A percentile compares a stretch with the other conserved stretches of the same genome.
Evolutionary conservation across 1,140 invertebrate species (phyloP).

Genomic region (Prorops nasuta): DNA sequence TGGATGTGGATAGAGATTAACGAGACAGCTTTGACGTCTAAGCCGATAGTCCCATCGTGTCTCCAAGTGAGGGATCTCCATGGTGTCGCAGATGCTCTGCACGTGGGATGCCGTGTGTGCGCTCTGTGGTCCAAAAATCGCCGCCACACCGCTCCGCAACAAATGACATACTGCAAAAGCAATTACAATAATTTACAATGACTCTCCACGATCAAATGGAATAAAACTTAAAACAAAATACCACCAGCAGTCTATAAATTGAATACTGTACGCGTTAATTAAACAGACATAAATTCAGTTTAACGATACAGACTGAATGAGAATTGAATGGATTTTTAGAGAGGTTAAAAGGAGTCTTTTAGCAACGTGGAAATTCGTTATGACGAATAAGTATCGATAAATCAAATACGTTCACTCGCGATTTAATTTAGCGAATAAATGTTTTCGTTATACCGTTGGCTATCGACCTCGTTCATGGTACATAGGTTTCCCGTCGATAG

Average conservation of each 20-base stretch:
- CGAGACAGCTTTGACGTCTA: conserved; percentile 84
- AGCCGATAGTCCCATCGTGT: conserved; percentile 89
- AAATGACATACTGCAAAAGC: conserved; percentile 80
- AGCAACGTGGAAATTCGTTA: no score
- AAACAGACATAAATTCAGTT: no score
- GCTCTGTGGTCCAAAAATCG: conserved; percentile 91
- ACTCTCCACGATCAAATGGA: no score
- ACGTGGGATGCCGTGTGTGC: conserved; percentile 87
- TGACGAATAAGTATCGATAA: conserved; percentile 17
- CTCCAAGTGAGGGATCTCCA: conserved; percentile 94
- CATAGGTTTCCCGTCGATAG: conserved; percentile 3
- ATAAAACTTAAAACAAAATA: no score
- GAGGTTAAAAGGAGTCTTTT: no score
- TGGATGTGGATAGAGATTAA: conserved; percentile 92
- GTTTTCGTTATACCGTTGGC: conserved; percentile 13
- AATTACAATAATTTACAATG: no score
- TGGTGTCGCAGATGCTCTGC: conserved; percentile 93
- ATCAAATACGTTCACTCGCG: conserved; percentile 16
- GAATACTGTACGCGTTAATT: no score
- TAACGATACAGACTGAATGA: no score
- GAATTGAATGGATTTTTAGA: no score
- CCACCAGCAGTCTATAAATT: no score
- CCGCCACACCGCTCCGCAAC: conserved; percentile 82
- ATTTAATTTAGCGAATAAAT: conserved; percentile 25
- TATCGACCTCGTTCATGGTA: conserved; percentile 12